phyloP scores from a whole-genome alignment of 2,888 invertebrate species.

The Lasiommata megera region DNA sequence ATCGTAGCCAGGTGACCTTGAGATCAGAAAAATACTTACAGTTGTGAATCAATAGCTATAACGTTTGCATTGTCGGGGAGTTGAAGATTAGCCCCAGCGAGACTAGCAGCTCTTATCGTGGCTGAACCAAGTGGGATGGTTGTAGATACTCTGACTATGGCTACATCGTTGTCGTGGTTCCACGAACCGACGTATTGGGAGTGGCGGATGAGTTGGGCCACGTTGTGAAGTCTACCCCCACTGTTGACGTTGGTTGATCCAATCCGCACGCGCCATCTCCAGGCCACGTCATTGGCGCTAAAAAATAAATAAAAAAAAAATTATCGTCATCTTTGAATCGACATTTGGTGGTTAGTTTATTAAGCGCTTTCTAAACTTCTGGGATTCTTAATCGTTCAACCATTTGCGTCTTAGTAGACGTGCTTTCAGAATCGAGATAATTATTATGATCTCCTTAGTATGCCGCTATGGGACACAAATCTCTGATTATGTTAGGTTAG shows the following conservation, averaged over 20 bases:
- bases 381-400: too few relatives aligned
- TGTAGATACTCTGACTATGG: background rate
- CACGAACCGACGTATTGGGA: background rate
- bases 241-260: background rate
- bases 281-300: background rate
- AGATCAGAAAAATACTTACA: background rate
- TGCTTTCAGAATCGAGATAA: too few relatives aligned
- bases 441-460: too few relatives aligned
- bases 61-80: background rate
- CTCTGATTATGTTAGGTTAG: too few relatives aligned
- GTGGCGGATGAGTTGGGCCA: background rate
- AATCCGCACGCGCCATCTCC: background rate
- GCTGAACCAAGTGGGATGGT: background rate
- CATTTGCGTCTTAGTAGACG: too few relatives aligned
- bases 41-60: background rate
- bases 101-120: background rate
- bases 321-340: too few relatives aligned
- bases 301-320: too few relatives aligned
- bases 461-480: too few relatives aligned
- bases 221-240: background rate
- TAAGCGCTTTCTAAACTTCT: too few relatives aligned
- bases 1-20: too few relatives aligned
- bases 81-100: background rate
- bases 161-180: conserved; percentile 1
- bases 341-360: too few relatives aligned